Evolutionary conservation across 2,888 invertebrate species (phyloP).

Genomic region (Prosapia bicincta): DNA sequence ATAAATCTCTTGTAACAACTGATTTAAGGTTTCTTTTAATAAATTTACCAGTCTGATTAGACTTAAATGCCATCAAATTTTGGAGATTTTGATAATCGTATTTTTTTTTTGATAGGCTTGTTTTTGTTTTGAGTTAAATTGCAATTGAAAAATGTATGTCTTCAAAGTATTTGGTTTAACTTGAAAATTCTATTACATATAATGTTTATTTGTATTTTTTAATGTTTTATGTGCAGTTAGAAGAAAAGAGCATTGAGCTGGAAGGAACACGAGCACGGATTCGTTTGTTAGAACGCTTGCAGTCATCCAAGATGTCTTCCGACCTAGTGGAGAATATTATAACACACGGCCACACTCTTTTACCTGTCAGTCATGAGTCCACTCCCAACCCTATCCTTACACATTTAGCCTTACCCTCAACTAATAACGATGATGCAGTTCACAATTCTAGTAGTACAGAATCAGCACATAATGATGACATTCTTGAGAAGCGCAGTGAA

Average conservation of each 20-base stretch:
- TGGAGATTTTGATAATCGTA: too few species aligned
- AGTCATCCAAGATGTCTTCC: constrained; percentile 43
- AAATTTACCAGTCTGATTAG: too few species aligned
- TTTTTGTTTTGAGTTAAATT: background rate
- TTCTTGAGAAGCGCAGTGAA: constrained; percentile 31
- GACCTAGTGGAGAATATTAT: constrained; percentile 7
- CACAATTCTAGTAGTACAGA: constrained; percentile 60
- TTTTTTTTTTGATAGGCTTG: too few species aligned
- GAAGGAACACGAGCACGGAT: constrained; percentile 77
- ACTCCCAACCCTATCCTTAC: constrained; percentile 39
- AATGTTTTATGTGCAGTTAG: constrained; percentile 56
- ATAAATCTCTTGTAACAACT: too few species aligned
- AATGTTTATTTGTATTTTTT: too few species aligned
- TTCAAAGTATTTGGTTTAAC: too few species aligned
- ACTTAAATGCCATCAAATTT: too few species aligned
- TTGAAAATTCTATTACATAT: too few species aligned
- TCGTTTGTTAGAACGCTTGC: constrained; percentile 63
- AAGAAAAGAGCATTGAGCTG: constrained; percentile 77
- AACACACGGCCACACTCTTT: constrained; percentile 25
- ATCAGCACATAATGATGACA: constrained; percentile 54
- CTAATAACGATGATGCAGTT: constrained; percentile 45
- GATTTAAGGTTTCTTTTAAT: too few species aligned
- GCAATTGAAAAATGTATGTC: background rate
- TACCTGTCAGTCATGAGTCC: constrained; percentile 34
- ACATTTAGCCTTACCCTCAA: constrained; percentile 32